Percentiles rank a stretch among this genome's conserved stretches.
Conservation (phyloP, 2,888 invertebrate genomes). For the Drosophila barbarae region DNA sequence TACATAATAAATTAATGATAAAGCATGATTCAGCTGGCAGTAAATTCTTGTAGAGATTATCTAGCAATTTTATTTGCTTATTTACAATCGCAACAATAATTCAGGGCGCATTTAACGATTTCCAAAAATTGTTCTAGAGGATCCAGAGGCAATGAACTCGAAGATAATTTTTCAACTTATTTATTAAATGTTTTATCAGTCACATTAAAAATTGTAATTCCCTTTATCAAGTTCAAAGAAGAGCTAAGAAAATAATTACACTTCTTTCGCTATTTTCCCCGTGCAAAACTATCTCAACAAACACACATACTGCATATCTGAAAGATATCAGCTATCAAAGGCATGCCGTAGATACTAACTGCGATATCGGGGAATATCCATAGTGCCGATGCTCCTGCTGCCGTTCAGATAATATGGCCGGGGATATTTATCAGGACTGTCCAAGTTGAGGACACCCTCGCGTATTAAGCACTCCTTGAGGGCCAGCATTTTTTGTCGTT, state of each 20-base stretch:
- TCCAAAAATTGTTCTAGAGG: background rate
- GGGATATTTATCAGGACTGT: slow-evolving; percentile 40
- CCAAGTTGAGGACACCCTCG: slow-evolving; percentile 75
- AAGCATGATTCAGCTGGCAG: slow-evolving; percentile 3
- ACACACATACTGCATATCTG: slow-evolving; percentile 16
- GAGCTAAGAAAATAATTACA: background rate
- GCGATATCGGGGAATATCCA: slow-evolving; percentile 66
- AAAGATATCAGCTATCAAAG: slow-evolving; percentile 27
- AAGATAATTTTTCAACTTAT: background rate
- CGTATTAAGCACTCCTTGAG: slow-evolving; percentile 77
- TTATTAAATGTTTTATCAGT: background rate
- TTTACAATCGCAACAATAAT: background rate
- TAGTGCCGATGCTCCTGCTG: slow-evolving; percentile 62
- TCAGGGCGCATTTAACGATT: background rate
- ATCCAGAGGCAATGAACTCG: background rate
- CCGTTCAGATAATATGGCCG: slow-evolving; percentile 50
- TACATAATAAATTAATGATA: too few relatives aligned
- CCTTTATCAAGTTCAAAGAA: background rate
- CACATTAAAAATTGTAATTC: too few relatives aligned
- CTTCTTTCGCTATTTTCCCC: background rate
- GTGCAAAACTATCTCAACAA: slow-evolving; percentile 1
- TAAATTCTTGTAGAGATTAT: background rate
- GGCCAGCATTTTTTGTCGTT: slow-evolving; percentile 65
- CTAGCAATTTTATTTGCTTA: background rate
- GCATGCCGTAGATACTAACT: slow-evolving; percentile 59